Base-by-base conservation (phyloP, 2,113 vertebrate genomes). In the Phrynosoma platyrhinos region DNA sequence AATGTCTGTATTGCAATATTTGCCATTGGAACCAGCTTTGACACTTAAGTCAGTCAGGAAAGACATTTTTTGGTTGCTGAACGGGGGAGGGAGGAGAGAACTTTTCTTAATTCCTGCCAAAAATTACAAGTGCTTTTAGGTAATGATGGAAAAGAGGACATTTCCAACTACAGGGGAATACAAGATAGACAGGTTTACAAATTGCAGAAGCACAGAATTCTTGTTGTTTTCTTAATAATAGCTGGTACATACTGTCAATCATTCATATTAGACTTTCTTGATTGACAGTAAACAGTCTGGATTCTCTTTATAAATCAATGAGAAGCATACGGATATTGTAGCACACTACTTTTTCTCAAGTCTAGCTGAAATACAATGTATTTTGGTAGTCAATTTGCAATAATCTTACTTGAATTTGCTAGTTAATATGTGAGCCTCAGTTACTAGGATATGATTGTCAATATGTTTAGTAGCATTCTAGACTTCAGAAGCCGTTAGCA, bases 291-390 rank as follows among this genome's bases (percentile, higher is more conserved):
- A 79, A 4, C 90, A 83, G 25, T 89, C 32, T 53, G 83, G 71
- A 40, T 74, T 89, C 25, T 85, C 14, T 47, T 32, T 58, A 76
- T n/a, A 79, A 79, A 85, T 72, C 82, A 74, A 14, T 83, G 32
- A 23, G 66, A 89, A 82, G 1, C 0, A 3, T 7, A 74, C 58
- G 27, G 25, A 3, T 30, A 82, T 87, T 32, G 6, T 1, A 72
- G 64, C 78, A 40, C 55, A 89, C 72, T 0, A 0, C 40, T 87
- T 90, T 84, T 20, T 5, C 69, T 0, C 10, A 14, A 58, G 27
- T 91, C 86, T 30, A 68, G 79, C 79, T 66, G 27, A 85, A 77
- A 55, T n/a, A 86, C 52, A 18, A 8, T 4, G 85, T 90, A 76
- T 2, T 18, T 87, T 2, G 4, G 79, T 82, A 42, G 21, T 40